phyloP scores from a whole-genome alignment of 2,888 invertebrate species.

The Eledona agricola region DNA sequence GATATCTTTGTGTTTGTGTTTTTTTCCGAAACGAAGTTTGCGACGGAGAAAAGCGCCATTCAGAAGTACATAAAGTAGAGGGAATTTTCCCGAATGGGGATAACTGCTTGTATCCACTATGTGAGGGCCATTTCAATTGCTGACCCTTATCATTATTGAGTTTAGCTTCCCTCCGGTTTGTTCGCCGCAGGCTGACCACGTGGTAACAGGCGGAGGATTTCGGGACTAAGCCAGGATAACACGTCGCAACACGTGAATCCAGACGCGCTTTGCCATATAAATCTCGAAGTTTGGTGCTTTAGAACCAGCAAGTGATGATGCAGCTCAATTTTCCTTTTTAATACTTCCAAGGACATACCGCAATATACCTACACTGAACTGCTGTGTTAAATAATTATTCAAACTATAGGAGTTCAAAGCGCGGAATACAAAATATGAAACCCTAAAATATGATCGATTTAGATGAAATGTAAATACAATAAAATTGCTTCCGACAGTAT shows the following conservation, averaged over 20 bases:
- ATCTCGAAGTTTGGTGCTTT: constrained; percentile 7
- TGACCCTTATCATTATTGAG: constrained; percentile 58
- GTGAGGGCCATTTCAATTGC: constrained; percentile 56
- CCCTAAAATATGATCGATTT: too few relatives aligned
- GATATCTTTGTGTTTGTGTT: constrained; percentile 44
- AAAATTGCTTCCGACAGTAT: too few relatives aligned
- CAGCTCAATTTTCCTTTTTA: not conserved
- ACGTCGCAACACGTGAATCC: constrained; percentile 44
- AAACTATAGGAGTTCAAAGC: not conserved
- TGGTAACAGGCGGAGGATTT: constrained; percentile 45
- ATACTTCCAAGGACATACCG: too few relatives aligned
- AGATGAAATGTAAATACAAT: too few relatives aligned
- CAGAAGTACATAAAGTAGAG: constrained; percentile 46
- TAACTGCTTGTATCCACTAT: constrained; percentile 49
- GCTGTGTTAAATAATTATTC: not conserved
- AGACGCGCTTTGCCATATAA: constrained; percentile 16
- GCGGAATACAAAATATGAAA: too few relatives aligned
- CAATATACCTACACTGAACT: too few relatives aligned
- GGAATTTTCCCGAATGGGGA: constrained; percentile 44
- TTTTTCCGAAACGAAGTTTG: constrained; percentile 42
- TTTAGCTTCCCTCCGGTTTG: constrained; percentile 48
- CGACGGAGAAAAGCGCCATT: constrained; percentile 38
- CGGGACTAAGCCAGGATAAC: constrained; percentile 46
- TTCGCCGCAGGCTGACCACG: constrained; percentile 47
- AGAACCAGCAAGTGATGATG: not conserved